Conservation (phyloP, 2,888 invertebrate species). For the Callyntrura guangdongensis region DNA sequence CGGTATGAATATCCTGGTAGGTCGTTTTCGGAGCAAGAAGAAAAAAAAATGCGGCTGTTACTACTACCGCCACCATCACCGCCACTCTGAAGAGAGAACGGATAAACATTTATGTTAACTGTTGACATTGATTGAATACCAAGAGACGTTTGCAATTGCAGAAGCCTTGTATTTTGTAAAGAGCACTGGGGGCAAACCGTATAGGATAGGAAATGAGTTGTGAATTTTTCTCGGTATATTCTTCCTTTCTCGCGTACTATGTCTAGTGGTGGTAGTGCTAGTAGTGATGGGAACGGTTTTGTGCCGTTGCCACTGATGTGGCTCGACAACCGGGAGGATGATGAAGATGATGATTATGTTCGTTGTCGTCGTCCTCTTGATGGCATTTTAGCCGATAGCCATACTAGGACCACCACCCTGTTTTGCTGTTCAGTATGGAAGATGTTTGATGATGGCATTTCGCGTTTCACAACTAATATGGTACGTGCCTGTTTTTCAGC, state of each 20-base stretch:
- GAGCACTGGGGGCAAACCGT: conserved; percentile 55
- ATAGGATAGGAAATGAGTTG: conserved; percentile 76
- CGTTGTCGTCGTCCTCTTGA: conserved; percentile 8
- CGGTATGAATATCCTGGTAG: conserved; percentile 6
- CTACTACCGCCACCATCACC: no score
- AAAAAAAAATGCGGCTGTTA: conserved; percentile 23
- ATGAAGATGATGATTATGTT: conserved; percentile 29
- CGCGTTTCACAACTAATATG: conserved; percentile 64
- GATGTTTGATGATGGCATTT: conserved; percentile 45
- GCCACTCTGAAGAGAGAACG: conserved; percentile 50
- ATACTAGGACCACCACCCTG: conserved; percentile 35
- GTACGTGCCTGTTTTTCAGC: conserved; percentile 59
- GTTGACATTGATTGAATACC: conserved; percentile 77
- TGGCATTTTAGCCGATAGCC: conserved; percentile 53
- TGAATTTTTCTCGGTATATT: conserved; percentile 52
- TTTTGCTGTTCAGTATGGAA: conserved; percentile 5
- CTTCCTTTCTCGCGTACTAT: background rate
- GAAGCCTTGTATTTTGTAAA: conserved; percentile 23
- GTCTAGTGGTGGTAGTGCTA: background rate
- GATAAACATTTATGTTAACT: conserved; percentile 77
- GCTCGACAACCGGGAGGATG: background rate
- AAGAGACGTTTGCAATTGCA: conserved; percentile 75
- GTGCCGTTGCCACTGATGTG: background rate
- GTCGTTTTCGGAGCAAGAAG: conserved; percentile 30
- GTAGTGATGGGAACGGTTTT: background rate